Evolutionary conservation across 2,797 vertebrate species (phyloP).

Genomic region (Pseudotriccus pelzelni): DNA sequence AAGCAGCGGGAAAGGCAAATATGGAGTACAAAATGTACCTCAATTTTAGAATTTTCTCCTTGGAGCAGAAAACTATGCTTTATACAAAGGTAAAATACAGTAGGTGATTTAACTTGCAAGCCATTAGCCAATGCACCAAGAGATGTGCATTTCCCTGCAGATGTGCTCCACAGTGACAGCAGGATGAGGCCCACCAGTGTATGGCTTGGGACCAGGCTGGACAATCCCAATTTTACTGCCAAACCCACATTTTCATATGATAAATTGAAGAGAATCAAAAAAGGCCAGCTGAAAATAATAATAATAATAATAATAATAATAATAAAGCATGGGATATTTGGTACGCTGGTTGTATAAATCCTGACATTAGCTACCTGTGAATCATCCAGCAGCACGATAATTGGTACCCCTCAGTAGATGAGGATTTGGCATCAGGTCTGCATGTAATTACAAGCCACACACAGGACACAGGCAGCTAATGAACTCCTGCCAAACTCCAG

Average conservation of each 20-base stretch:
- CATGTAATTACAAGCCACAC: conserved; percentile 79
- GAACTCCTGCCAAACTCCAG: conserved; percentile 74
- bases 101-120: background rate
- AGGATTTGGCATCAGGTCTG: conserved; percentile 73
- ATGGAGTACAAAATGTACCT: background rate
- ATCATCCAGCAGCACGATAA: conserved; percentile 71
- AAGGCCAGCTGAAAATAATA: background rate
- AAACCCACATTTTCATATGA: background rate
- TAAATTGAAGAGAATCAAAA: background rate
- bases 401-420: conserved; percentile 74
- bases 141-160: background rate
- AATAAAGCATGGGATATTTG: background rate
- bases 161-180: background rate
- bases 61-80: background rate
- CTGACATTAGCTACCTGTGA: conserved; percentile 35
- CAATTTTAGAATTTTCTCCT: background rate
- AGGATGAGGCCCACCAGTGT: background rate
- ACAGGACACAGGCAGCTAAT: conserved; percentile 76
- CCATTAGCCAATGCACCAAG: background rate
- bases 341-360: background rate
- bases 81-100: background rate
- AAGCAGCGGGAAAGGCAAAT: background rate
- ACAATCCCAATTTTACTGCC: background rate
- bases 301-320: background rate
- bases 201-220: background rate